Evolutionary conservation across 2,888 invertebrate genomes (phyloP), one percentile per base, ranked within the genome.

Genomic region (Auanema freiburgensis): DNA sequence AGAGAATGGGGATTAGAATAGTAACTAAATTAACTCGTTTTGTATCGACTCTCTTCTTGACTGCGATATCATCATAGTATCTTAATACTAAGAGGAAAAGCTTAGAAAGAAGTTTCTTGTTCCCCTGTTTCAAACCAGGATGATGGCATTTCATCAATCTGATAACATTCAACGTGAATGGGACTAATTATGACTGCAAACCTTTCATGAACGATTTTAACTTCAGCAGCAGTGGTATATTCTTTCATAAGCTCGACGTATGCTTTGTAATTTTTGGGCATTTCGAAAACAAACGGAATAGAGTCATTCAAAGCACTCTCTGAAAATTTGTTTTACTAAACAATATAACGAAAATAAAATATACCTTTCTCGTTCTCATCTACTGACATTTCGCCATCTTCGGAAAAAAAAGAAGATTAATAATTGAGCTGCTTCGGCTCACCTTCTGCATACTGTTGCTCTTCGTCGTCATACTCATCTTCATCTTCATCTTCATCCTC

Each of bases 81-180:
- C 73, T 54, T 16, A 73, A 51, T 21, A 54, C 52, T 52, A 90
- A 90, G 0, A 89, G 88, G 83, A 91, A 92, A 0, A 95, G 84
- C 75, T 88, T 87, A 58, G 84, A 80, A 12, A 93, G 86, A 79
- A 90, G 89, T 42, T 90, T 89, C 83, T 91, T 91, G 82, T 93
- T 93, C 16, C 89, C 89, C 71, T 89, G 89, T 6, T 89, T 89
- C 57, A 93, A 84, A 78, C 91, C 89, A 1, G 91, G 91, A 84
- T 93, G 91, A 85, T 92, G 91, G 79, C 90, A 91, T 85, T 92
- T 92, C 18, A 93, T 90, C 72, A 95, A 89, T 78, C 91, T 88
- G 79, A 91, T 90, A 53, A 33, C 33, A 33, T 33, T 33, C 33
- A 3, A 33, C 8, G 33, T 33, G 33, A 33, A 33, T 33, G 33